These are phyloP conservation scores for Boulengeromyrus knoepffleri DNA, from an alignment of 2,113 vertebrate species.

Conservation along the genomic window DNA sequence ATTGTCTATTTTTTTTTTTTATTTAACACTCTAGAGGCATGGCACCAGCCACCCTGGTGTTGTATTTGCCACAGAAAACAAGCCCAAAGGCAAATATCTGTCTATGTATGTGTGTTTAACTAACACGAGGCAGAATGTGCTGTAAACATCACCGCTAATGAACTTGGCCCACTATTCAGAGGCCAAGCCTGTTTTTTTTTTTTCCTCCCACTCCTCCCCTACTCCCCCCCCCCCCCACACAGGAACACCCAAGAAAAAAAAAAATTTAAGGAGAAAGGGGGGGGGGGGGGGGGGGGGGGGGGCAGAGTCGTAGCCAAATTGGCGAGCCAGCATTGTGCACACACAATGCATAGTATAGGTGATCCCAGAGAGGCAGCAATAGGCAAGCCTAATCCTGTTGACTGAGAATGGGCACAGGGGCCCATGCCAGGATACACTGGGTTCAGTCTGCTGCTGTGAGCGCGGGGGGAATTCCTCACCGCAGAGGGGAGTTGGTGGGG, in stretches of 20 bases:
- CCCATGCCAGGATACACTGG: slow-evolving; percentile 53
- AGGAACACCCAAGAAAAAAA: too few species aligned
- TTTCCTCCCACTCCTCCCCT: too few species aligned
- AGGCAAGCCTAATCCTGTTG: slow-evolving; percentile 53
- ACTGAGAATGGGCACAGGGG: slow-evolving; percentile 62
- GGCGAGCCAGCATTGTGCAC: slow-evolving; percentile 54
- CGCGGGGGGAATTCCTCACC: slow-evolving; percentile 54
- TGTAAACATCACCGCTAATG: slow-evolving; percentile 47
- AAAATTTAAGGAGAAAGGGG: slow-evolving; percentile 22
- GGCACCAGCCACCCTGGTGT: neutral
- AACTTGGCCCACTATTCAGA: slow-evolving; percentile 46
- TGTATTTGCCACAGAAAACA: neutral
- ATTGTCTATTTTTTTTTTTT: neutral
- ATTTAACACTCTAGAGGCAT: slow-evolving; percentile 7
- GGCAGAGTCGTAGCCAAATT: slow-evolving; percentile 50
- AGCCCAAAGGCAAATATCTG: slow-evolving; percentile 18
- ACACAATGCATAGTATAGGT: slow-evolving; percentile 52
- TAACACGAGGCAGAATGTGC: slow-evolving; percentile 1
- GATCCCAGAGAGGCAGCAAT: slow-evolving; percentile 45
- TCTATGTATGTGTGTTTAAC: slow-evolving; percentile 9
- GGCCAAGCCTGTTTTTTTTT: slow-evolving; percentile 22
- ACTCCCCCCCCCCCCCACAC: too few species aligned
- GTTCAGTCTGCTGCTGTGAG: slow-evolving; percentile 47
- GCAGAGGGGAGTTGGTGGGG: slow-evolving; percentile 38
- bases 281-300: neutral